Conservation (phyloP, 2,888 invertebrate genomes). For the Lasioglossum leucozonium region DNA sequence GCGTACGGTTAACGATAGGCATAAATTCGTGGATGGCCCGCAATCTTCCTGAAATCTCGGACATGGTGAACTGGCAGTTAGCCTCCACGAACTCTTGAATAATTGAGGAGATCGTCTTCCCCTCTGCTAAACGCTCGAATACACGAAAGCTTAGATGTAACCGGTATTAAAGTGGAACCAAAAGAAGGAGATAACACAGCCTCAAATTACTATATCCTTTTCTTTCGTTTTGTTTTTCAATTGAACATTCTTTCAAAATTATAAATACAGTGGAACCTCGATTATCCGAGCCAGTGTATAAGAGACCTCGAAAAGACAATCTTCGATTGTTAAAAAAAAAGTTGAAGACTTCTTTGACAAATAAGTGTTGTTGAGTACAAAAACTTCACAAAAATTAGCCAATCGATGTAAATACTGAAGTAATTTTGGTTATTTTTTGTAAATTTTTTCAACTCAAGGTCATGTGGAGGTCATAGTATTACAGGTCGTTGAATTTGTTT, state of each 20-base stretch:
- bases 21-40: slow-evolving; percentile 77
- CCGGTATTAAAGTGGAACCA: slow-evolving; percentile 38
- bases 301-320: too few relatives aligned
- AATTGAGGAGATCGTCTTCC: slow-evolving; percentile 80
- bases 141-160: slow-evolving; percentile 59
- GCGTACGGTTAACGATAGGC: slow-evolving; percentile 70
- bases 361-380: too few relatives aligned
- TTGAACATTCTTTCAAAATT: background rate
- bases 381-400: too few relatives aligned
- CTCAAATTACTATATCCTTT: background rate
- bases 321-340: too few relatives aligned
- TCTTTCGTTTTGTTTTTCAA: background rate
- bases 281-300: too few relatives aligned
- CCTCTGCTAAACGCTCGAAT: slow-evolving; percentile 61
- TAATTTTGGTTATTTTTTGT: too few relatives aligned
- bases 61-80: slow-evolving; percentile 81
- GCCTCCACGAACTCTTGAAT: slow-evolving; percentile 83
- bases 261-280: background rate
- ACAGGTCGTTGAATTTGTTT: too few relatives aligned
- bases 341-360: too few relatives aligned
- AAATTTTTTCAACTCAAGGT: too few relatives aligned
- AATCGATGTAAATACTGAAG: too few relatives aligned
- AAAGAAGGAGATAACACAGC: background rate
- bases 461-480: too few relatives aligned
- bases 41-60: slow-evolving; percentile 84